Evolutionary conservation across 2,797 vertebrate species (phyloP).

Genomic region (Erpetoichthys calabaricus): DNA sequence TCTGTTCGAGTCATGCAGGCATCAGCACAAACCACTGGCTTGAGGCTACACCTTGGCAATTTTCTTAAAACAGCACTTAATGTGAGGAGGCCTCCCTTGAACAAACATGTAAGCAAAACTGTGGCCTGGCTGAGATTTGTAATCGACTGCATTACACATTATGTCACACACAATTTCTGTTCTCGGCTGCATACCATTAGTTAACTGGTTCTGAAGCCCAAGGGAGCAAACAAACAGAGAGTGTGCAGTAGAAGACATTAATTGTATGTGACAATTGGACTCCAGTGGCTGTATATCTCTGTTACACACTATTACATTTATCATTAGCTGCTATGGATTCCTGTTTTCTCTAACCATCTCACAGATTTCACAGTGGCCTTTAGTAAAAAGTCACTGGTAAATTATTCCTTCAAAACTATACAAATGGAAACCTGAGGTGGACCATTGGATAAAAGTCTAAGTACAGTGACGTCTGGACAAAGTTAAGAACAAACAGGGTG

Average conservation of each 20-base stretch:
- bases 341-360: slow-evolving; percentile 10
- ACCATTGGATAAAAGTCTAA: no score
- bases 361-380: background rate
- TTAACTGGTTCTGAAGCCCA: slow-evolving; percentile 45
- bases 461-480: no score
- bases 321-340: slow-evolving; percentile 49
- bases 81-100: slow-evolving; percentile 12
- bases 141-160: slow-evolving; percentile 56
- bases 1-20: background rate
- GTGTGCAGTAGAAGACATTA: slow-evolving; percentile 45
- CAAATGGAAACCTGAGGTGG: no score
- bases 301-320: slow-evolving; percentile 54
- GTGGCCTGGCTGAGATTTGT: slow-evolving; percentile 40
- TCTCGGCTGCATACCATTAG: slow-evolving; percentile 58
- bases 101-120: slow-evolving; percentile 34
- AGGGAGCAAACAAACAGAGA: slow-evolving; percentile 54
- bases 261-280: slow-evolving; percentile 58
- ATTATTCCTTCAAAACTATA: background rate
- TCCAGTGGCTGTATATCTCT: slow-evolving; percentile 53
- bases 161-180: slow-evolving; percentile 63
- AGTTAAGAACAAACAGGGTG: no score
- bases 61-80: slow-evolving; percentile 5
- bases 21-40: slow-evolving; percentile 2
- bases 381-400: background rate
- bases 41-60: slow-evolving; percentile 12